Evolutionary conservation across 2,888 invertebrate species (phyloP), one percentile per base, ranked within the genome.

Genomic region (Habroteleia sp.): DNA sequence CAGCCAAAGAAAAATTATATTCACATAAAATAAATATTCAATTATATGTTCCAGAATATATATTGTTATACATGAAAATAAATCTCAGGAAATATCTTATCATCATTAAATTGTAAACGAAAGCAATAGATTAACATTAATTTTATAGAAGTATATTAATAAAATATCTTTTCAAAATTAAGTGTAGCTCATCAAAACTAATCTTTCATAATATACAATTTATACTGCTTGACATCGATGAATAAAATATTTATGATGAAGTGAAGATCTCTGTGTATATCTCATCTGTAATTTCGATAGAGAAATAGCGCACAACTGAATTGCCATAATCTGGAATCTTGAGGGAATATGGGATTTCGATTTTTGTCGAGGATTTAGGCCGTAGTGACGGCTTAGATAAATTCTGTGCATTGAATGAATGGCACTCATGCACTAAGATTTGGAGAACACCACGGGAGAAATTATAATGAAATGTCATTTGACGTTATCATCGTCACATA

Each of bases 321-420:
- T n/a, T 37, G n/a, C 16, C 16, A 7, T 42, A 44, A 46, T 46
- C 46, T 37, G n/a, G 27, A 60, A 39, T 37, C 60, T n/a, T 29
- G 7, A 27, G 46, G 37, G 37, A 37, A 20, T 35, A 60, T 11
- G 23, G 13, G 17, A 60, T 60, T 46, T 60, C 60, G 60, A 48
- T 60, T 46, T 60, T 60, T 46, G 46, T 5, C 7, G 46, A 27
- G 37, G 23, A 37, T 16, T 46, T 25, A 16, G 35, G 25, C 46
- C 10, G 62, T 42, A 25, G 46, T 58, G 20, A 35, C 50, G 44
- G 23, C 11, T 25, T 10, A 48, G 46, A 50, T 58, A 48, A 52
- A 46, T 44, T 42, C 41, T 16, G 25, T 23, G 37, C 35, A 41
- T n/a, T 31, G 6, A 42, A 3, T 42, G 14, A 41, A 41, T 33